Evolutionary conservation across 2,888 invertebrate genomes (phyloP).

Genomic region (Sipha maydis): DNA sequence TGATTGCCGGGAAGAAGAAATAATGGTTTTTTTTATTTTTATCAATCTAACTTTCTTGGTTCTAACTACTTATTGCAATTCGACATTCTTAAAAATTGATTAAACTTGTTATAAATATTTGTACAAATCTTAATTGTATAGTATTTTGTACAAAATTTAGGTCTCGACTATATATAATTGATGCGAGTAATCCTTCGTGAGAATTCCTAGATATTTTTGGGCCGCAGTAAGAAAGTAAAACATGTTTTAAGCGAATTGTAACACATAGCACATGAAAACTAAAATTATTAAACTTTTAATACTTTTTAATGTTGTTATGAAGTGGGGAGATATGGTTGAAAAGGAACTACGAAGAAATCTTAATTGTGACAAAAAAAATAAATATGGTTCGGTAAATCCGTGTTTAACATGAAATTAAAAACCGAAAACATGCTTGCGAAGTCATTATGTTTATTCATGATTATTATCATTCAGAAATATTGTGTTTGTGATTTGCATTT

Average conservation of each 20-base stretch:
- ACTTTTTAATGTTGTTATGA: neutral
- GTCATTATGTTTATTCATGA: no score
- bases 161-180: conserved; percentile 2
- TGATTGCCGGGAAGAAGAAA: neutral
- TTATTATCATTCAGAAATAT: no score
- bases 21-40: neutral
- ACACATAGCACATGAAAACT: conserved; percentile 31
- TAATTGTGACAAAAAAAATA: conserved; percentile 32
- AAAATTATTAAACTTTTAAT: conserved; percentile 47
- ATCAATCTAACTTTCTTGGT: neutral
- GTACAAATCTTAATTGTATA: neutral
- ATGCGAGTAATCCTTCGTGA: conserved; percentile 30
- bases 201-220: conserved; percentile 34
- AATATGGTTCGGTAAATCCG: neutral
- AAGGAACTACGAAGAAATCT: conserved; percentile 11
- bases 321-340: neutral
- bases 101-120: neutral
- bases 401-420: neutral
- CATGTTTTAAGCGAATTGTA: conserved; percentile 42
- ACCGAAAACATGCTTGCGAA: no score
- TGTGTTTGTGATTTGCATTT: no score
- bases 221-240: conserved; percentile 48
- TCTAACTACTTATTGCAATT: neutral
- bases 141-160: conserved; percentile 15
- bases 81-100: neutral